phyloP scores from a whole-genome alignment of 2,797 vertebrate genomes.

The Rhinogobio ventralis region DNA sequence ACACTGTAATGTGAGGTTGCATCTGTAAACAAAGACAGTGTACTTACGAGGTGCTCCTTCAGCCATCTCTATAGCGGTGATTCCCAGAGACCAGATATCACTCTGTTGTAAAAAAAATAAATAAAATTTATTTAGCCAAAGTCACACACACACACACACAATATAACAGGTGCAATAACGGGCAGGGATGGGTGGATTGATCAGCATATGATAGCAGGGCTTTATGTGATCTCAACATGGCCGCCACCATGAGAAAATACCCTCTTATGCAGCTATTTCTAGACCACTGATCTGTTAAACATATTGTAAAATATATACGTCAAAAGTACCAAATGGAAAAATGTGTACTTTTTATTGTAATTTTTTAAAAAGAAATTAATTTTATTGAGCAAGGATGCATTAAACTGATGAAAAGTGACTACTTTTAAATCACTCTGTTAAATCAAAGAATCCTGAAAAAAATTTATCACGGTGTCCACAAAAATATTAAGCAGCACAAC shows the following conservation, averaged over 20 bases:
- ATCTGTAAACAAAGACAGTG: slow-evolving; percentile 14
- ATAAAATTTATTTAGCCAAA: neutral
- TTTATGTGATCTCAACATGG: neutral
- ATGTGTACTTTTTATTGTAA: neutral
- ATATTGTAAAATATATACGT: neutral
- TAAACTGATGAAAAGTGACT: too few species aligned
- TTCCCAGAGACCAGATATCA: slow-evolving; percentile 95
- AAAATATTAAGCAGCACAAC: neutral
- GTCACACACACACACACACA: neutral
- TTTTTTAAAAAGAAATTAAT: neutral
- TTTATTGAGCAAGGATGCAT: neutral
- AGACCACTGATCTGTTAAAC: neutral
- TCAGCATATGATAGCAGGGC: neutral
- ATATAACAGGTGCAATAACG: neutral
- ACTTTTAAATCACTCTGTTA: too few species aligned
- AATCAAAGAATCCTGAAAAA: neutral
- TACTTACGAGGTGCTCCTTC: slow-evolving; percentile 94
- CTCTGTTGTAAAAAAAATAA: slow-evolving; percentile 76
- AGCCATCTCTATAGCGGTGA: slow-evolving; percentile 95
- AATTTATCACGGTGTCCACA: neutral
- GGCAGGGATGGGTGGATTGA: neutral
- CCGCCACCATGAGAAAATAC: neutral
- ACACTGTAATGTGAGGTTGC: neutral
- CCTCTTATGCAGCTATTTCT: neutral
- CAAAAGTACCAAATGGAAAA: neutral